Evolutionary conservation across 2,888 invertebrate species (phyloP).

Genomic region (Philaethria dido): DNA sequence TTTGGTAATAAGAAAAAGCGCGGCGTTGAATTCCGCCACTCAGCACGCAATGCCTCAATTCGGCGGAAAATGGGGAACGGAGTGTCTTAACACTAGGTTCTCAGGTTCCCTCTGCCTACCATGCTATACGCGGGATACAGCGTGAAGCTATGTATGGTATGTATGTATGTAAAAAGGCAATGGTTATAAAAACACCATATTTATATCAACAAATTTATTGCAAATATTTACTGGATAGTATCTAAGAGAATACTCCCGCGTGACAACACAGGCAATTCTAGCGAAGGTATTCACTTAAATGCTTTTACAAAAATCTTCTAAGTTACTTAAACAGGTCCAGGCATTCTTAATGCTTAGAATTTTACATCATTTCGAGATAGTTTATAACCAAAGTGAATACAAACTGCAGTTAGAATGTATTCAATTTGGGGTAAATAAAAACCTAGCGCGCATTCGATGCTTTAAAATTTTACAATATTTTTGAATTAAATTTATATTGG

Average conservation of each 20-base stretch:
- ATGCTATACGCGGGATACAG: too few relatives aligned
- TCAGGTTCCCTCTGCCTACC: too few relatives aligned
- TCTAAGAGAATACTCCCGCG: slow-evolving; percentile 64
- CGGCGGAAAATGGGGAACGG: too few relatives aligned
- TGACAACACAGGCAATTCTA: slow-evolving; percentile 3
- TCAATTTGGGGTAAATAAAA: slow-evolving; percentile 61
- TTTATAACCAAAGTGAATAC: slow-evolving; percentile 64
- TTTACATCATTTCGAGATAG: slow-evolving; percentile 54
- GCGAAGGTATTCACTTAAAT: slow-evolving; percentile 65
- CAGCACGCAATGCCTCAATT: too few relatives aligned
- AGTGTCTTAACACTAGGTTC: too few relatives aligned
- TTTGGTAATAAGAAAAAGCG: too few relatives aligned
- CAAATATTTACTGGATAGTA: slow-evolving; percentile 65
- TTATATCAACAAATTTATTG: slow-evolving; percentile 74
- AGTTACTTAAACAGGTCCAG: slow-evolving; percentile 59
- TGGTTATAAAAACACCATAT: slow-evolving; percentile 35
- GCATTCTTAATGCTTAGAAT: slow-evolving; percentile 73
- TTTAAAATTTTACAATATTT: not conserved
- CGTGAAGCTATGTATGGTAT: too few relatives aligned
- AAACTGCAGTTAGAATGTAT: slow-evolving; percentile 54
- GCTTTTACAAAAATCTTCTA: slow-evolving; percentile 57
- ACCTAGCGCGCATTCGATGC: slow-evolving; percentile 26
- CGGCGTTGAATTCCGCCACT: too few relatives aligned
- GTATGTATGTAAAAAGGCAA: not conserved
- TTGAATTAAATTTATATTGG: not conserved